phyloP scores from a whole-genome alignment of 2,113 vertebrate species.

The Fulmarus glacialis region DNA sequence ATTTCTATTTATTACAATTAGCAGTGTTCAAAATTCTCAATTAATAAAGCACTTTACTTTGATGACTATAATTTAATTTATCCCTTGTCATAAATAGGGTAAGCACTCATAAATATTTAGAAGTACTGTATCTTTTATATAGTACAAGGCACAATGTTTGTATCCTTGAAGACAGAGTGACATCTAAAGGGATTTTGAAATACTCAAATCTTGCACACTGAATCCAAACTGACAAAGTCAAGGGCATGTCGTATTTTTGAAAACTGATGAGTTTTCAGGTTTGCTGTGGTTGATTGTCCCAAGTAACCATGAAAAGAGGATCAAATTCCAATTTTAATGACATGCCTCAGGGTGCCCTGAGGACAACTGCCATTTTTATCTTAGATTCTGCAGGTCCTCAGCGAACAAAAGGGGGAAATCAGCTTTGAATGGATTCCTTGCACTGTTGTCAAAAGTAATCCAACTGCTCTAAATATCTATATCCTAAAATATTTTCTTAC shows the following conservation, averaged over 20 bases:
- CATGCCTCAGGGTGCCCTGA: slow-evolving; percentile 92
- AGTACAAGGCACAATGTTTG: neutral
- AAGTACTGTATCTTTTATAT: neutral
- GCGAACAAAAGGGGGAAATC: slow-evolving; percentile 78
- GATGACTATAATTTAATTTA: slow-evolving; percentile 50
- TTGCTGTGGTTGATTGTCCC: slow-evolving; percentile 92
- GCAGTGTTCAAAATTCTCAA: slow-evolving; percentile 24
- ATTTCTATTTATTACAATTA: slow-evolving; percentile 52
- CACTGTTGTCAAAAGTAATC: slow-evolving; percentile 84
- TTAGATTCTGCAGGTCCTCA: slow-evolving; percentile 84
- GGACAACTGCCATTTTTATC: slow-evolving; percentile 96
- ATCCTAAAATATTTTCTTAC: slow-evolving; percentile 75
- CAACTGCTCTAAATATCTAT: slow-evolving; percentile 79
- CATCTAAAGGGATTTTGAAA: slow-evolving; percentile 96
- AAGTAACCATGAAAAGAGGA: slow-evolving; percentile 89
- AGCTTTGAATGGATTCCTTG: slow-evolving; percentile 84
- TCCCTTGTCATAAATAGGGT: slow-evolving; percentile 48
- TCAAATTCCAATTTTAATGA: slow-evolving; percentile 97
- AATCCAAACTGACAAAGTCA: slow-evolving; percentile 83
- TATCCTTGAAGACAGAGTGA: slow-evolving; percentile 98
- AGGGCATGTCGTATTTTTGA: slow-evolving; percentile 87
- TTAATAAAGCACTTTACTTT: slow-evolving; percentile 36
- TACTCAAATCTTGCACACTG: slow-evolving; percentile 62
- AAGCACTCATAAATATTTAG: slow-evolving; percentile 2
- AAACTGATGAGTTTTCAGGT: slow-evolving; percentile 97